Evolutionary conservation across 2,797 vertebrate genomes (phyloP).

Genomic region (Platalea minor): DNA sequence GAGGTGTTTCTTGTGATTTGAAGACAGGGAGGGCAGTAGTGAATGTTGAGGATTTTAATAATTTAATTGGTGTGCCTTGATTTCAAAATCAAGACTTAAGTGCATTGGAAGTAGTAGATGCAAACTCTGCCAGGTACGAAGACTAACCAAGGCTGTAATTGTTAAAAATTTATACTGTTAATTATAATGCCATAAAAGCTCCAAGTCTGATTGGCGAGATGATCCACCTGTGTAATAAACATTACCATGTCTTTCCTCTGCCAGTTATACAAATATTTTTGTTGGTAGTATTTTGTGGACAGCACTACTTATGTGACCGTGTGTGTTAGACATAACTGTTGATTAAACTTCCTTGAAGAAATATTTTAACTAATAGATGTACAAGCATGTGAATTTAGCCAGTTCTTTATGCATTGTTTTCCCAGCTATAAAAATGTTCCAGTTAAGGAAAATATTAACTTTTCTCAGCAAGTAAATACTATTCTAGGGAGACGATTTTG

Average conservation of each 20-base stretch:
- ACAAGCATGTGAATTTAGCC: constrained; percentile 3
- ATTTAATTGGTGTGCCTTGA: not conserved
- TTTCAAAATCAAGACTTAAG: not conserved
- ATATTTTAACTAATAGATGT: not conserved
- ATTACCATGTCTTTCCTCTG: not conserved
- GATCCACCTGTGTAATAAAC: not conserved
- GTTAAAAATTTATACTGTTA: not conserved
- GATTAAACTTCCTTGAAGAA: not conserved
- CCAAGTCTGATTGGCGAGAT: not conserved
- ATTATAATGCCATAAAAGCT: not conserved
- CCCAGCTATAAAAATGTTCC: constrained; percentile 49
- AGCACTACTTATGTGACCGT: not conserved
- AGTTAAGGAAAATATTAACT: constrained; percentile 50
- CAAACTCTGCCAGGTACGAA: not conserved
- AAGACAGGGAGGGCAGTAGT: not conserved
- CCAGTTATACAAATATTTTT: not conserved
- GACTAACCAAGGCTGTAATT: not conserved
- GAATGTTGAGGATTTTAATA: not conserved
- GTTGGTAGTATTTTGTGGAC: not conserved
- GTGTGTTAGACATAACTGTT: not conserved
- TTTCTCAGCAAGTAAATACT: not conserved
- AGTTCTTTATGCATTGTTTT: not conserved
- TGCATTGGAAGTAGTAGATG: not conserved
- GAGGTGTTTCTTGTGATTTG: not conserved
- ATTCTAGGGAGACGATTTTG: constrained; percentile 11